These are phyloP conservation scores for Corella eumyota DNA, from an alignment of 23 tunicate genomes.

Conservation along the genomic window DNA sequence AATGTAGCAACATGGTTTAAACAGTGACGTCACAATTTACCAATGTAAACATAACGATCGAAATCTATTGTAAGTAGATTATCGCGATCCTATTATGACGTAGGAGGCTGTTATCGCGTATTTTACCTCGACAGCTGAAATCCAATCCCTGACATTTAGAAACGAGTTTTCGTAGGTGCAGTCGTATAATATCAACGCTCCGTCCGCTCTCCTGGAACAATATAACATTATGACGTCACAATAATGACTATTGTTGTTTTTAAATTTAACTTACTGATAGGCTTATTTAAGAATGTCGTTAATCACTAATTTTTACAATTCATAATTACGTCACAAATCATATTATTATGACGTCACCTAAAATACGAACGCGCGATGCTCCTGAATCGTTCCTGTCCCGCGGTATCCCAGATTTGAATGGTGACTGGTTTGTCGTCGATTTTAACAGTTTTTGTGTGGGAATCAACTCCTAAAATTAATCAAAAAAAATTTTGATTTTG, in stretches of 20 bases:
- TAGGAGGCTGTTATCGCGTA: too few species aligned
- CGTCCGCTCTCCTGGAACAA: slow-evolving; percentile 73
- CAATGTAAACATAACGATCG: too few species aligned
- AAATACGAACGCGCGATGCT: slow-evolving; percentile 76
- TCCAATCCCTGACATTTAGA: slow-evolving; percentile 78
- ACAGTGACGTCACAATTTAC: too few species aligned
- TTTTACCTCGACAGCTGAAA: slow-evolving; percentile 55
- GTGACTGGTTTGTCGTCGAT: slow-evolving; percentile 55
- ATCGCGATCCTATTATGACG: too few species aligned
- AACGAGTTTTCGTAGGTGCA: slow-evolving; percentile 77
- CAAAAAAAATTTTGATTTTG: not conserved
- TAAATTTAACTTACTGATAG: too few species aligned
- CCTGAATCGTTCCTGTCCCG: slow-evolving; percentile 81
- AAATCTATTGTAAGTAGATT: too few species aligned
- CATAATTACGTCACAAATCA: too few species aligned
- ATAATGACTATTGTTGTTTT: too few species aligned
- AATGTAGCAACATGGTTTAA: too few species aligned
- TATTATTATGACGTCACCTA: slow-evolving; percentile 30
- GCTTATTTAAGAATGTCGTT: too few species aligned
- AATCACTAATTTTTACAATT: too few species aligned
- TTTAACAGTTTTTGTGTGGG: slow-evolving; percentile 60
- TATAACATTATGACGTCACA: too few species aligned
- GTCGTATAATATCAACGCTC: slow-evolving; percentile 62
- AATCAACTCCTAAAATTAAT: slow-evolving; percentile 61
- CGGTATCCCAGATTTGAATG: slow-evolving; percentile 76